A percentile compares a stretch with the other conserved stretches of the same genome.
Conservation (phyloP, 2,113 vertebrate species). For the Tupaia chinensis region DNA sequence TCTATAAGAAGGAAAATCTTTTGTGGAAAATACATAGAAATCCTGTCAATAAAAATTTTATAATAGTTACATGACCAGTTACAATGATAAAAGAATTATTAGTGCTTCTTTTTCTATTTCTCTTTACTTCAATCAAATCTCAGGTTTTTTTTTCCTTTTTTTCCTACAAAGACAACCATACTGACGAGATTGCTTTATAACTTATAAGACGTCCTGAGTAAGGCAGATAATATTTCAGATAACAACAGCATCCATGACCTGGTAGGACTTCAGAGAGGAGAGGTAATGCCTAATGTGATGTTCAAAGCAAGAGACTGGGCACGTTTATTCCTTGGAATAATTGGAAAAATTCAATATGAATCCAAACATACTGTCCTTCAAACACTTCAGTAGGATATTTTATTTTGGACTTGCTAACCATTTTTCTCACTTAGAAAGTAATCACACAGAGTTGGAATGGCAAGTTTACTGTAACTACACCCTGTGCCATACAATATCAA, state of each 20-base stretch:
- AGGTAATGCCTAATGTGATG: background rate
- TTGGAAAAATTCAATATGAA: background rate
- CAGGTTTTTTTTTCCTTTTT: background rate
- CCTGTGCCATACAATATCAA: background rate
- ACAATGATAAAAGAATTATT: background rate
- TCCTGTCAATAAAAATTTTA: background rate
- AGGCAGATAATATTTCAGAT: background rate
- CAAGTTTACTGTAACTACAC: background rate
- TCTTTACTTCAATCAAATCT: background rate
- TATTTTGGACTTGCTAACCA: background rate
- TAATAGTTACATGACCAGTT: background rate
- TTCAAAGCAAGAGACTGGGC: background rate
- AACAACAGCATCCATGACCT: background rate
- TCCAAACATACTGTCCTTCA: constrained; percentile 5
- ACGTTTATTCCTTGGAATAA: background rate
- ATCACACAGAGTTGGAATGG: background rate
- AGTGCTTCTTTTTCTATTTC: background rate
- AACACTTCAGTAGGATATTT: background rate
- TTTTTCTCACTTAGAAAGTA: background rate
- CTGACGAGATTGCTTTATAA: background rate
- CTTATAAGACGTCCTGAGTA: background rate
- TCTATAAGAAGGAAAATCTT: background rate
- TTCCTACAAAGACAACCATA: background rate
- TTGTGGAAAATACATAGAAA: background rate
- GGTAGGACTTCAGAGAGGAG: background rate